Conservation (phyloP, 2,888 invertebrate genomes). For the Watsonalla binaria region DNA sequence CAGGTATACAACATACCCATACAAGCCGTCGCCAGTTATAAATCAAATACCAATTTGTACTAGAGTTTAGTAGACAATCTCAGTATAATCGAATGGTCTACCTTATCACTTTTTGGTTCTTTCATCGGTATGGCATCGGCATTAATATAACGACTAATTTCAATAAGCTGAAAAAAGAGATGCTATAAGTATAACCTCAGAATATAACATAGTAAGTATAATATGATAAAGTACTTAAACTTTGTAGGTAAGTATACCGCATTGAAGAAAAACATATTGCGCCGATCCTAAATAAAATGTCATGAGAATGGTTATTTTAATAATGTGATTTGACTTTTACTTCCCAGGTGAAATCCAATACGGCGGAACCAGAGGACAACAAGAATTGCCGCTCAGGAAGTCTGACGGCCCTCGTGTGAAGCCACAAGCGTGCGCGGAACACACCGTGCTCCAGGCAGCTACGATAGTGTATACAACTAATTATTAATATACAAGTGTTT, state of each 20-base stretch:
- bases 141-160: no score
- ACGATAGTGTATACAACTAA: slow-evolving; percentile 16
- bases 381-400: slow-evolving; percentile 62
- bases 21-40: neutral
- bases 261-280: no score
- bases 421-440: neutral
- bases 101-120: no score
- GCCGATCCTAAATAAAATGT: slow-evolving; percentile 15
- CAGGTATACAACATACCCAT: slow-evolving; percentile 6
- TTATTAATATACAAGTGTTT: slow-evolving; percentile 22
- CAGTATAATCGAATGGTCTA: no score
- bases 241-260: no score
- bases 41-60: no score
- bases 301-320: neutral
- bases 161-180: no score
- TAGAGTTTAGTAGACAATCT: no score
- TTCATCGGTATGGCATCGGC: no score
- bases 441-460: slow-evolving; percentile 19
- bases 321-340: neutral
- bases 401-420: slow-evolving; percentile 64
- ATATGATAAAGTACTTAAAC: no score
- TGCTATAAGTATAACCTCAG: no score
- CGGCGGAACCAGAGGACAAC: slow-evolving; percentile 39
- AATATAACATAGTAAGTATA: no score
- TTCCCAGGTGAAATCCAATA: slow-evolving; percentile 45